Base-by-base conservation (phyloP, 2,888 invertebrate genomes). In the Cancer borealis region DNA sequence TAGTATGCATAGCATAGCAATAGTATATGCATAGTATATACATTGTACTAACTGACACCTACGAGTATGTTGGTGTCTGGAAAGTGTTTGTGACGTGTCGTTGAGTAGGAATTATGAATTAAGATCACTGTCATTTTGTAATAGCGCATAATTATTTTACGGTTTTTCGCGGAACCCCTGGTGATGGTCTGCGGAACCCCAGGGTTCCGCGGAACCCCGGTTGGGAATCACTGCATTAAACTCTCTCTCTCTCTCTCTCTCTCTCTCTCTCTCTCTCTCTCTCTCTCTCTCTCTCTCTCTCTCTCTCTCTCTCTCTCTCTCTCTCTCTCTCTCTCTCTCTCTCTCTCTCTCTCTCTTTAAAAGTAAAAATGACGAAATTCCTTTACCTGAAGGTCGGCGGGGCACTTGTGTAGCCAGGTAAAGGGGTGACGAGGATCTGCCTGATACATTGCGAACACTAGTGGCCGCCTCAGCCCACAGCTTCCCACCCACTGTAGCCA, bases 401-500 rank as follows among this genome's bases (percentile, higher is more conserved):
- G 95, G 95, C 45, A 95, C 95, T 5, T 91, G 26, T 0, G 46
- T 93, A 8, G 73, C 26, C 49, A 95, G 66, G 21, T 91, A 30
- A 4, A 95, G 87, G 12, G 95, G 93, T 26, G 88, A 88, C 12
- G 92, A 88, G 6, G 39, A 39, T 14, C 17, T 49, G 3, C 17
- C 10, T 0, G 30, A 46, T 30, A 49, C 30, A 4, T 73, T 93
- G 49, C 73, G 88, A 6, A 91, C 45, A 47, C 88, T 92, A 12
- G 93, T 92, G 49, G 91, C 49, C 6, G 88, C 88, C 88, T 95
- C 95, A 2, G 73, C 93, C 95, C 95, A 95, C 91, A 95, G 88
- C 0, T 66, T 60, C 14, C 95, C 95, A 14, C 93, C 91, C 88
- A 93, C 91, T 14, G 93, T 91, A 47, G 73, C 92, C 46, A 95